Evolutionary conservation across 2,888 invertebrate genomes (phyloP), one percentile per base, ranked within the genome.

Genomic region (Rhagonycha lutea): DNA sequence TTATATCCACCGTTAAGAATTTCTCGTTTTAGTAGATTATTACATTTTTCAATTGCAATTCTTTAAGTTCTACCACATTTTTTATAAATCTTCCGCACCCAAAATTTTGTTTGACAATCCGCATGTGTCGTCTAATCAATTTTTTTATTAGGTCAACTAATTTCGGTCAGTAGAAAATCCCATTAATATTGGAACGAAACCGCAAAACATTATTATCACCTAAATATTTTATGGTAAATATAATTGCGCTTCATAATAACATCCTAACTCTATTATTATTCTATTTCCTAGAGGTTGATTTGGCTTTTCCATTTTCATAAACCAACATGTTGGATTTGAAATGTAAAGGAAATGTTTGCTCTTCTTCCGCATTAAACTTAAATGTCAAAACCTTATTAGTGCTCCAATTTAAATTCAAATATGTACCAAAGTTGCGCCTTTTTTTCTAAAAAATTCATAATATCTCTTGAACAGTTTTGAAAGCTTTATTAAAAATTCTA

Each of bases 201-300:
- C 73, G 69, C 69, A 73, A 63, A 32, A 61, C 60, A 73, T 63
- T 69, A 67, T 62, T 69, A 70, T 26, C 63, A 60, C 71, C 70
- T 78, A 69, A 75, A 78, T 78, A 78, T 74, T 75, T 76, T 69
- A 78, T 63, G 68, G 63, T 69, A 69, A 70, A 76, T 73, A 70
- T 75, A 75, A 78, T 78, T 78, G 76, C 76, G 68, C 24, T 65
- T 69, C 73, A 73, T 75, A 76, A 76, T 76, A 69, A 73, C 78
- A 71, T 74, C 74, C 76, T 76, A 78, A 78, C 73, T 70, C 69
- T 69, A 76, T 78, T 78, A 78, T 73, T 71, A 69, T 72, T 73
- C 78, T 74, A 78, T 78, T 76, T 78, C 75, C 78, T 76, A 73
- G 70, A 68, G 72, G 72, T 72, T 72, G 72, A 72, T 72, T 72